phyloP scores from a whole-genome alignment of 2,797 vertebrate species.

The Denticeps clupeoides region DNA sequence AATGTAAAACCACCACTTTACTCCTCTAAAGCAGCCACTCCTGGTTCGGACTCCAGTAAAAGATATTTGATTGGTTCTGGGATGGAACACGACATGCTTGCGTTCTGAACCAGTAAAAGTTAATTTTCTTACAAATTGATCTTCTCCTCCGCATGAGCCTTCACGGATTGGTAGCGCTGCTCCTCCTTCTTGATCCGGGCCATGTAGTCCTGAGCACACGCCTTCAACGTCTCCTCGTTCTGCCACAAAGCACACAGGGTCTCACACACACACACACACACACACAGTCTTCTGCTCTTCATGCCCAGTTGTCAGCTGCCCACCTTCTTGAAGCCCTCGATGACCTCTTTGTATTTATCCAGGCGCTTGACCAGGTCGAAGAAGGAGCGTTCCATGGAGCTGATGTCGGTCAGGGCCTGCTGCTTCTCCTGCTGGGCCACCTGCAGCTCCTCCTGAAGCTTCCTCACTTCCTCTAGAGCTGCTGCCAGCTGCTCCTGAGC shows the following conservation, averaged over 20 bases:
- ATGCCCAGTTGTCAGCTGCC: neutral
- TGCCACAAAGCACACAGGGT: conserved; percentile 29
- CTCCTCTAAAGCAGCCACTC: too few species aligned
- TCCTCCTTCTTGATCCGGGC: conserved; percentile 72
- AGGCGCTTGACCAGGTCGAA: conserved; percentile 81
- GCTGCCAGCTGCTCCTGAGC: too few species aligned
- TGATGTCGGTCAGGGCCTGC: conserved; percentile 68
- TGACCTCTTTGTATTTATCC: conserved; percentile 77
- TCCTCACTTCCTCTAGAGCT: neutral
- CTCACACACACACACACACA: neutral
- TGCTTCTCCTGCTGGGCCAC: conserved; percentile 66
- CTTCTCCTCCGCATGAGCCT: conserved; percentile 86
- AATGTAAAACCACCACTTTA: too few species aligned
- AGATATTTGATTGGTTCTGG: neutral
- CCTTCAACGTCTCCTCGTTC: conserved; percentile 87
- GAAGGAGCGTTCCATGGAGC: conserved; percentile 74
- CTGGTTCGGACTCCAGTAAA: too few species aligned
- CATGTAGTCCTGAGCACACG: conserved; percentile 72
- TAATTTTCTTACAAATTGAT: conserved; percentile 62
- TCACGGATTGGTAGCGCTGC: conserved; percentile 80
- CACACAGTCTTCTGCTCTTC: neutral
- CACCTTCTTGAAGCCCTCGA: conserved; percentile 81
- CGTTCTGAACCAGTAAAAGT: neutral
- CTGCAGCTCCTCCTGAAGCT: conserved; percentile 48
- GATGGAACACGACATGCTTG: neutral